Evolutionary conservation across 2,113 vertebrate species (phyloP), one percentile per base, ranked within the genome.

Genomic region (Syngnathoides biaculeatus): DNA sequence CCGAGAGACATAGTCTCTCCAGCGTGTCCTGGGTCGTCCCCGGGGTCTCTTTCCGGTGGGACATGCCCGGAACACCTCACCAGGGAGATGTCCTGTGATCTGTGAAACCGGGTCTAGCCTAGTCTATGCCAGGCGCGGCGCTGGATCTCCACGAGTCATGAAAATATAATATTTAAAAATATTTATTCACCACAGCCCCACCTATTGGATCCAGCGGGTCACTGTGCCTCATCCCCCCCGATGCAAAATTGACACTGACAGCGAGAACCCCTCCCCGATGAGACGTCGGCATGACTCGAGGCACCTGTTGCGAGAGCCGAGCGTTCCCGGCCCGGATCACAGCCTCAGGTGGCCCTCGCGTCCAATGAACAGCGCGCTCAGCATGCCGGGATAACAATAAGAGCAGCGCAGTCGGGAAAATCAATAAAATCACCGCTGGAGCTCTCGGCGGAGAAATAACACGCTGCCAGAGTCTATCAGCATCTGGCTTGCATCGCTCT

Each of bases 341-440:
- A 84, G 87, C 81, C 84, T 62, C 84, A 76, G 77, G 82, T 85
- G 81, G 67, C 74, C 74, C 72, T 57, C 79, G 71, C 78, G 86
- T 88, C 84, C 83, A 79, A 75, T 79, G 81, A 85, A 75, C 69
- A 80, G 78, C 84, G 78, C 84, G 82, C 78, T 76, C 80, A 82
- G 79, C 84, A 83, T 74, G 76, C 80, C 68, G 79, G 75, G 84
- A 88, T 82, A 86, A 84, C 82, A 72, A 84, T 67, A 72, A 86
- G 82, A 77, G 72, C 77, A 77, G 79, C 82, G 69, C 74, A 71
- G 79, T 71, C 69, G 68, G 48, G 40, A 62, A 85, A 89, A 91
- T 91, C 89, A 88, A 90, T 89, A 88, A 83, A 81, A 65, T 53
- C 64, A 39, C 79, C 55, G 69, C 84, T 75, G 80, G 83, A 86